Conservation (phyloP, 2,113 vertebrate species). For the Archocentrus centrarchus region DNA sequence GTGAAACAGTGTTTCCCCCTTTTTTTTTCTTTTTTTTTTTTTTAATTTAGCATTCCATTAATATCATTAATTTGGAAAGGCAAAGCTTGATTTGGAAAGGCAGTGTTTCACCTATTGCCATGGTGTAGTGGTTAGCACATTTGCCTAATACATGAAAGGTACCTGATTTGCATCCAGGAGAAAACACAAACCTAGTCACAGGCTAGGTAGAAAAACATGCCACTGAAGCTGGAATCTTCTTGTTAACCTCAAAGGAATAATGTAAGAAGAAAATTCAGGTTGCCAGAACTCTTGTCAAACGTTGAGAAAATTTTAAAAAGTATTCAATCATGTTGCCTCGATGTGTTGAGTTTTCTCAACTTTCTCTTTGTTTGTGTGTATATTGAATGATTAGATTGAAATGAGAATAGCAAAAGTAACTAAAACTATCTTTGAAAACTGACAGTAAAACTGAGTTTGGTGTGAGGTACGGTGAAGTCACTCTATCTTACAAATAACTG, state of each 20-base stretch:
- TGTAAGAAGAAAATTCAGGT: not conserved
- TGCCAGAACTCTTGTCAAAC: not conserved
- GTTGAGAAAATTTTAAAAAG: not conserved
- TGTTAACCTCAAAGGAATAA: not conserved
- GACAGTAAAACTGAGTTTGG: not conserved
- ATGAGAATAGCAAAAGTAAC: not conserved
- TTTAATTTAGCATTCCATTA: not conserved
- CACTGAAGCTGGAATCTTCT: not conserved
- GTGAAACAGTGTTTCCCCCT: not conserved
- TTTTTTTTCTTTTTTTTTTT: not conserved
- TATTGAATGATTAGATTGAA: conserved; percentile 1
- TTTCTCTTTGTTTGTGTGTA: not conserved
- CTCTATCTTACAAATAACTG: not conserved
- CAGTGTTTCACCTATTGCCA: too few relatives aligned
- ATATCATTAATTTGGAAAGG: not conserved
- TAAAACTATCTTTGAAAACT: not conserved
- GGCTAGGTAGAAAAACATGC: too few relatives aligned
- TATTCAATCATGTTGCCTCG: not conserved
- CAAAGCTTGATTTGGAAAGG: too few relatives aligned
- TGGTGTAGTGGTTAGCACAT: too few relatives aligned
- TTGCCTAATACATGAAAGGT: too few relatives aligned
- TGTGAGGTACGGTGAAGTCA: not conserved
- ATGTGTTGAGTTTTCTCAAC: not conserved
- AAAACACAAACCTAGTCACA: not conserved
- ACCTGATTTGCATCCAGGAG: too few relatives aligned